phyloP scores from a whole-genome alignment of 2,797 vertebrate species.

The Tapera naevia region DNA sequence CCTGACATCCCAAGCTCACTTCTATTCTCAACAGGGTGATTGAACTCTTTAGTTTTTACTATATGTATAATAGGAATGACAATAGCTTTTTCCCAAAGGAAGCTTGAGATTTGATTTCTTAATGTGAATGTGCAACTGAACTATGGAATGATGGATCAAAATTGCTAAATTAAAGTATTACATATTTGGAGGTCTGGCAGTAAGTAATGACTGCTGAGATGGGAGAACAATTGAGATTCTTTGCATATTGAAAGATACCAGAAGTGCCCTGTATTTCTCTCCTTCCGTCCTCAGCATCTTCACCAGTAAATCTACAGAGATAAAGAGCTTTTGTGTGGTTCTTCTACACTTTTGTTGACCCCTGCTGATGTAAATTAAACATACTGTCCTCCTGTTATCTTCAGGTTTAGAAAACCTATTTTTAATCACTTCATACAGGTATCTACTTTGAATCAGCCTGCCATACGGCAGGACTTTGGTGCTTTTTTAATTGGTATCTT shows the following conservation, averaged over 20 bases:
- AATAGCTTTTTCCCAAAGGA: neutral
- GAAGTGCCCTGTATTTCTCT: slow-evolving; percentile 14
- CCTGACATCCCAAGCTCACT: neutral
- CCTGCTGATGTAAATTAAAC: slow-evolving; percentile 65
- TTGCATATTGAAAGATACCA: slow-evolving; percentile 17
- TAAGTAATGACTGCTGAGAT: slow-evolving; percentile 29
- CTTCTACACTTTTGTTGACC: slow-evolving; percentile 38
- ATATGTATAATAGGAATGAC: neutral
- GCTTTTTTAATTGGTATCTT: slow-evolving; percentile 72
- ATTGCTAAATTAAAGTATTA: neutral
- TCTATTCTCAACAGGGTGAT: neutral
- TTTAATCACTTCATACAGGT: slow-evolving; percentile 69
- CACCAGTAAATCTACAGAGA: slow-evolving; percentile 36
- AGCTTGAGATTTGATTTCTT: neutral
- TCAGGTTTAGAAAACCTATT: slow-evolving; percentile 52
- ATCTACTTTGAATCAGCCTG: slow-evolving; percentile 70
- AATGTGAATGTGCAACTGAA: neutral
- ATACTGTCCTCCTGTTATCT: slow-evolving; percentile 52
- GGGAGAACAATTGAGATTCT: slow-evolving; percentile 40
- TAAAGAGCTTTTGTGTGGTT: slow-evolving; percentile 7
- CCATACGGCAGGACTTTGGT: slow-evolving; percentile 57
- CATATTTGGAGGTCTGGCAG: slow-evolving; percentile 36
- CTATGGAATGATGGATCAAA: neutral
- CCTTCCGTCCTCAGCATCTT: slow-evolving; percentile 26
- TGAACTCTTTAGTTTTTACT: neutral